phyloP scores from a whole-genome alignment of 1,140 invertebrate species.

The Diachasmimorpha longicaudata region DNA sequence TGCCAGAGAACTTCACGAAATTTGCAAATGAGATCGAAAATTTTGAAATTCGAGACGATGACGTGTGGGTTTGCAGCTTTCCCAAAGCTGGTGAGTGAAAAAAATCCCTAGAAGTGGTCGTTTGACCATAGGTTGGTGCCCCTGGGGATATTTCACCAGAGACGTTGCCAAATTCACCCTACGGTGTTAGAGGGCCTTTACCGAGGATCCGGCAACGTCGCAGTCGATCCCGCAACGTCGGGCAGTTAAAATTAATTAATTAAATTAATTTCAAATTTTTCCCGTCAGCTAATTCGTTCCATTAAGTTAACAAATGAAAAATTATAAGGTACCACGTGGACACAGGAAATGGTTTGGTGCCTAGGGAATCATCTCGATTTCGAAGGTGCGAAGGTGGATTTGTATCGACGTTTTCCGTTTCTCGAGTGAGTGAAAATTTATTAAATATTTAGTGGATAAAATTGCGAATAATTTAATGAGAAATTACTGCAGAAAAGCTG shows the following conservation, averaged over 20 bases:
- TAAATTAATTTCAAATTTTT: neutral
- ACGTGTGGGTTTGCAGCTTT: conserved; percentile 61
- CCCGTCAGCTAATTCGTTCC: no score
- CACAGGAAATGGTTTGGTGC: conserved; percentile 68
- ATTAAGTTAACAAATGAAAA: neutral
- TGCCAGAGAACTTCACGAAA: conserved; percentile 39
- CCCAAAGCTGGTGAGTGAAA: conserved; percentile 63
- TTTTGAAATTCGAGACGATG: conserved; percentile 57
- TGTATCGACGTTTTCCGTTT: conserved; percentile 41
- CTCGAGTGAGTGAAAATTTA: conserved; percentile 48
- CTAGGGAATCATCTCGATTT: conserved; percentile 63
- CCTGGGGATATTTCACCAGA: no score
- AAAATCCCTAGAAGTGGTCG: no score
- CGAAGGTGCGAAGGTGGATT: conserved; percentile 53
- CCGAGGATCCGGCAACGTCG: no score
- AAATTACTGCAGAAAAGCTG: neutral
- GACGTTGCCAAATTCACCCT: no score
- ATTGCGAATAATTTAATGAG: no score
- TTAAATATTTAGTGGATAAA: no score
- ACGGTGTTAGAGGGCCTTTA: no score
- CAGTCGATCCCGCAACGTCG: no score
- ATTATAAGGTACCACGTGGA: conserved; percentile 63
- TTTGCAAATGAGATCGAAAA: conserved; percentile 41
- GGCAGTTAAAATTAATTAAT: no score
- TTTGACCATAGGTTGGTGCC: no score